Evolutionary conservation across 2,113 vertebrate genomes (phyloP).

Genomic region (Dendropsophus ebraccatus): DNA sequence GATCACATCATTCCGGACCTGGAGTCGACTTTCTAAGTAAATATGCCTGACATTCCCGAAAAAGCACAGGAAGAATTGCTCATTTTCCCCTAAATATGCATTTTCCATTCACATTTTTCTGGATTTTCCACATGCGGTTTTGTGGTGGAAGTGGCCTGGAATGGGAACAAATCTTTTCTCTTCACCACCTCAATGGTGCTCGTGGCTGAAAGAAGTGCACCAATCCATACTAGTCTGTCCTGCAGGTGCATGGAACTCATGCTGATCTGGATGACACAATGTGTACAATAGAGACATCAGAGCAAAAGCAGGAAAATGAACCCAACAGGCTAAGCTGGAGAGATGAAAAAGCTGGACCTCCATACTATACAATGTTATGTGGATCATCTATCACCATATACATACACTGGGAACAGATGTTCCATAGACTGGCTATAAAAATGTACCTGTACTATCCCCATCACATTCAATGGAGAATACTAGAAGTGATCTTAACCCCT

Average conservation of each 20-base stretch:
- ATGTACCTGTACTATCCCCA: too few species aligned
- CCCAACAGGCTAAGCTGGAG: background rate
- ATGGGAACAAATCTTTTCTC: background rate
- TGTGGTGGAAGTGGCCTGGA: constrained; percentile 33
- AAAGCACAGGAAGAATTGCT: background rate
- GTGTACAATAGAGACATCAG: too few species aligned
- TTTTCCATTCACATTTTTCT: constrained; percentile 29
- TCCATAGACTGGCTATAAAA: too few species aligned
- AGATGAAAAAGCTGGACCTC: too few species aligned
- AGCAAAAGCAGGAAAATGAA: too few species aligned
- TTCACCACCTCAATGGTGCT: background rate
- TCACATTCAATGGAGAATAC: too few species aligned
- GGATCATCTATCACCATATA: too few species aligned
- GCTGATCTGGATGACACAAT: too few species aligned
- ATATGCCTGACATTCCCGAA: constrained; percentile 6
- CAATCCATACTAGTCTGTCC: background rate
- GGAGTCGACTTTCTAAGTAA: constrained; percentile 30
- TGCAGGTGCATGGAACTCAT: background rate
- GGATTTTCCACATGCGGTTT: constrained; percentile 42
- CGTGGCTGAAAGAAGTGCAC: background rate
- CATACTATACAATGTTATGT: too few species aligned
- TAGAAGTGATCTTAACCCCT: too few species aligned
- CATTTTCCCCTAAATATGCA: constrained; percentile 36
- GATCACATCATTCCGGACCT: background rate
- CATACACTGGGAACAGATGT: too few species aligned